Base-by-base conservation (phyloP, 1,140 invertebrate species). In the Zaprionus ghesquierei region DNA sequence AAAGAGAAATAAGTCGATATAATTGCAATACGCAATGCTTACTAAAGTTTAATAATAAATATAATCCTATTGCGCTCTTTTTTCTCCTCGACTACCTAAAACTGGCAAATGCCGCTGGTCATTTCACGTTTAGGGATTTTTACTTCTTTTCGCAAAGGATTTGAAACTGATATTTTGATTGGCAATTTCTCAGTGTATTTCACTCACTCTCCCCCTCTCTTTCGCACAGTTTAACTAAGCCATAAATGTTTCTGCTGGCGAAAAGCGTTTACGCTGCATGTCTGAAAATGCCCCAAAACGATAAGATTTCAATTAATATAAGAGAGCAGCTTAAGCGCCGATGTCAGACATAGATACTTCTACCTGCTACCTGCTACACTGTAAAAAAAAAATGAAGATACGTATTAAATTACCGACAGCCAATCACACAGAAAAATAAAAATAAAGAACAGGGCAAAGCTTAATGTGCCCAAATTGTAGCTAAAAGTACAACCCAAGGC, bases 271-370 rank as follows among this genome's bases (percentile, higher is more conserved):
- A 64, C 66, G n/a, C 51, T 56, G 61, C 50, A 66, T 58, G 18
- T 41, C 22, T 29, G 31, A 60, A n/a, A 61, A 69, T 69, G 65
- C 33, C 25, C 33, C 38, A 46, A 74, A 75, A 72, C 71, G 64
- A 77, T 77, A 75, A 74, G 71, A 77, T 77, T 77, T 77, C 75
- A 75, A 77, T 77, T 77, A 77, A 65, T 77, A 70, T 65, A n/a
- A 54, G 25, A 61, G 68, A 35, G 53, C 41, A 55, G 60, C 54
- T 71, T 60, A 65, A 65, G 59, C 53, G 50, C 46, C 12, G 50
- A 60, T 69, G 66, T 31, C 61, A 55, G 54, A 56, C 49, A 41
- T 27, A 44, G 60, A 64, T 64, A 51, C 25, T 15, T 22, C 13
- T 31, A 31, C 15, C 12, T 54, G 35, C n/a, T 49, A 38, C 15